Evolutionary conservation across 2,888 invertebrate species (phyloP).

Genomic region (Drosophila mettleri): DNA sequence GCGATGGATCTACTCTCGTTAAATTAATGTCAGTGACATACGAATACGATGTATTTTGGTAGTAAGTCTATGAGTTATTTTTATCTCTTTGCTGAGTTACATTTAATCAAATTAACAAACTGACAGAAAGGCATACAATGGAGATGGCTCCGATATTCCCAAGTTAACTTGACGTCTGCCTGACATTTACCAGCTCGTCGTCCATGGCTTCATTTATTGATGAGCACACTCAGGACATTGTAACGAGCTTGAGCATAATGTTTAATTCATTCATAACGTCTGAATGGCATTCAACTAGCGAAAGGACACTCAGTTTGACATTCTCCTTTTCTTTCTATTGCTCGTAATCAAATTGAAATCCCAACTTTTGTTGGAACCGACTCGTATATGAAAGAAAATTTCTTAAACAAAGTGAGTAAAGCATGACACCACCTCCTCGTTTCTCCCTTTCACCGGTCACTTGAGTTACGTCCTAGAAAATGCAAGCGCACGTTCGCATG

Average conservation of each 20-base stretch:
- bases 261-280: conserved; percentile 50
- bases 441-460: not conserved
- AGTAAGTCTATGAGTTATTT: conserved; percentile 40
- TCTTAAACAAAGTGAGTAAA: conserved; percentile 22
- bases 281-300: conserved; percentile 33
- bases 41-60: conserved; percentile 18
- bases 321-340: conserved; percentile 23
- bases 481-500: conserved; percentile 57
- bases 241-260: conserved; percentile 36
- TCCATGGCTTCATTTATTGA: conserved; percentile 56
- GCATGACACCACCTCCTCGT: not conserved
- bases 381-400: conserved; percentile 15
- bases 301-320: conserved; percentile 23
- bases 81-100: conserved; percentile 52
- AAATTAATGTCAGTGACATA: conserved; percentile 29
- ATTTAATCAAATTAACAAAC: conserved; percentile 79
- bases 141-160: not conserved
- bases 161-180: conserved; percentile 35
- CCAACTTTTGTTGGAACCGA: conserved; percentile 42
- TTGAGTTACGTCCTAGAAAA: conserved; percentile 38
- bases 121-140: conserved; percentile 19
- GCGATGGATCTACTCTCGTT: conserved; percentile 18
- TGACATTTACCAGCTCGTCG: conserved; percentile 58
- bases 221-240: conserved; percentile 37
- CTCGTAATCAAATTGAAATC: conserved; percentile 55